phyloP scores from a whole-genome alignment of 2,113 vertebrate species.

The Xiphias gladius region DNA sequence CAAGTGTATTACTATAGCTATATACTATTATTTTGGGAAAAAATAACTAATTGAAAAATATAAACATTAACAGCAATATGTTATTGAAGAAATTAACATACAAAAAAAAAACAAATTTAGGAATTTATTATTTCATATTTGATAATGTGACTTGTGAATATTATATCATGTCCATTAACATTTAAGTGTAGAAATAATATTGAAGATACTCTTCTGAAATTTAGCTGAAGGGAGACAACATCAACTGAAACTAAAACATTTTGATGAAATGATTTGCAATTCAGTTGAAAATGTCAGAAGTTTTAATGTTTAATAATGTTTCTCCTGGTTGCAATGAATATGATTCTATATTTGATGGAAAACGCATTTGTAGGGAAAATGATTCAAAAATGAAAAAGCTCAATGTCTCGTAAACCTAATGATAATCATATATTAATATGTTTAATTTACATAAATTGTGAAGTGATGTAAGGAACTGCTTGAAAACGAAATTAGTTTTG shows the following conservation, averaged over 20 bases:
- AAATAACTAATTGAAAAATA: not conserved
- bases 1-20: not conserved
- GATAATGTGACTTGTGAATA: not conserved
- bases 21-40: not conserved
- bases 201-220: not conserved
- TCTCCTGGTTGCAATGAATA: not conserved
- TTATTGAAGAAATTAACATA: not conserved
- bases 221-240: not conserved
- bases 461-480: slow-evolving; percentile 5
- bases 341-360: slow-evolving; percentile 5
- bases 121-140: slow-evolving; percentile 11
- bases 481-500: not conserved
- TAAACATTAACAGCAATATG: too few species aligned
- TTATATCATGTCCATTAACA: not conserved
- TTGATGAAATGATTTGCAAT: not conserved
- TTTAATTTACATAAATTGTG: not conserved
- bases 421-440: not conserved
- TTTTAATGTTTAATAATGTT: slow-evolving; percentile 10
- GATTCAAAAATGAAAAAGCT: not conserved
- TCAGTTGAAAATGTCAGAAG: not conserved
- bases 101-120: not conserved
- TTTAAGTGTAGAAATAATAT: not conserved
- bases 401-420: not conserved
- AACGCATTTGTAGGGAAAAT: slow-evolving; percentile 5
- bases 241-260: not conserved